Conservation (phyloP, 2,113 vertebrate species). For the Muntiacus muntjak region DNA sequence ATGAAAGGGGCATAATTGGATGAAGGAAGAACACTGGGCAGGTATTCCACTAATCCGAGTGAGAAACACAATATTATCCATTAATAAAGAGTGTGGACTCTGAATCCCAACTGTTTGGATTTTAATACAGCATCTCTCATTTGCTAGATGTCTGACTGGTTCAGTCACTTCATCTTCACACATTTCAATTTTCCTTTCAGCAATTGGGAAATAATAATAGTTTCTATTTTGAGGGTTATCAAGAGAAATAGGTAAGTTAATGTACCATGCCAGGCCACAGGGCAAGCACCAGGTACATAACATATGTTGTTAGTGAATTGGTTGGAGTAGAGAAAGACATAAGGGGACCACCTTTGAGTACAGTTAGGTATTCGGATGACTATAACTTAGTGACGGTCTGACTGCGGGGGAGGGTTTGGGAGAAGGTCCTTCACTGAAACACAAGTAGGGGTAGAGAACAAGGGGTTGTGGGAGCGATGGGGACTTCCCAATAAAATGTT, state of each 20-base stretch:
- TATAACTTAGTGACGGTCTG: neutral
- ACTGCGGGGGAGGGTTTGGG: accelerated
- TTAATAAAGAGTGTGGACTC: neutral
- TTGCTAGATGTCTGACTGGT: neutral
- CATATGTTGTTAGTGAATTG: neutral
- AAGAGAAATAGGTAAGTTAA: neutral
- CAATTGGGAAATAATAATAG: neutral
- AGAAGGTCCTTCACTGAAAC: neutral
- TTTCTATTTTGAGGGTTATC: neutral
- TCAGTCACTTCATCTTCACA: neutral
- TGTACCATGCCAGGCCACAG: neutral
- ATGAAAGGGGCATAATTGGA: neutral
- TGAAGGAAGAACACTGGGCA: neutral
- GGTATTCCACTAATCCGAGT: neutral
- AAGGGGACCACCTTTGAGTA: neutral
- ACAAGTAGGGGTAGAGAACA: neutral
- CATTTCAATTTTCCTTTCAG: neutral
- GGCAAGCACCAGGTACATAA: neutral
- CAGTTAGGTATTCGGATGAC: neutral
- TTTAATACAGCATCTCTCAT: neutral
- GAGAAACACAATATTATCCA: neutral
- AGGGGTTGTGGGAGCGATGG: neutral
- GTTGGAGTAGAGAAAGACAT: neutral
- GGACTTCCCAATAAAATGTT: neutral
- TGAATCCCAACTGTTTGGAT: neutral